Percentiles rank a stretch among this genome's conserved stretches.
These are phyloP conservation scores for Copidosoma floridanum DNA, from an alignment of 1,140 invertebrate species.

Conservation along the genomic window DNA sequence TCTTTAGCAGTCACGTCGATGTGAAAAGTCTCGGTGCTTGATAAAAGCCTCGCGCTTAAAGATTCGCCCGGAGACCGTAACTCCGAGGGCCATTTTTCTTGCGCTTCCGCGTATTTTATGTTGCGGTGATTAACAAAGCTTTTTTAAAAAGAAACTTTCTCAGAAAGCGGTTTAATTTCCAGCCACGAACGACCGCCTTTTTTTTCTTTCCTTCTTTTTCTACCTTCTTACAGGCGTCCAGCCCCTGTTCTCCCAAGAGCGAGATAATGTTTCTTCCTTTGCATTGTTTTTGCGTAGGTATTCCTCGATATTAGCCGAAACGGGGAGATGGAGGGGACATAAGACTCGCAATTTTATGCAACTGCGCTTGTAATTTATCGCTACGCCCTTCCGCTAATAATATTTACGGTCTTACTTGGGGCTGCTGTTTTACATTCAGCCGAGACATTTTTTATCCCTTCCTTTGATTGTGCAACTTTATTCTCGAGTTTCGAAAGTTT, in stretches of 20 bases:
- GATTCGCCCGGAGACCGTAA: slow-evolving; percentile 19
- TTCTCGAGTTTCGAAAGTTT: too few species aligned
- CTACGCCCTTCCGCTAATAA: slow-evolving; percentile 5
- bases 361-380: slow-evolving; percentile 15
- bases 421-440: neutral
- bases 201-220: neutral
- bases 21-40: slow-evolving; percentile 50
- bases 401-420: slow-evolving; percentile 8
- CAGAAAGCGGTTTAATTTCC: slow-evolving; percentile 16
- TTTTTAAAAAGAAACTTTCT: slow-evolving; percentile 16
- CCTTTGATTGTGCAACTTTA: too few species aligned
- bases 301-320: slow-evolving; percentile 8
- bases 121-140: slow-evolving; percentile 21
- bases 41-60: slow-evolving; percentile 31
- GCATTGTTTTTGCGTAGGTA: slow-evolving; percentile 19
- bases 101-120: slow-evolving; percentile 8
- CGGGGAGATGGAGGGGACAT: neutral
- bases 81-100: slow-evolving; percentile 8
- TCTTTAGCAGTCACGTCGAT: slow-evolving; percentile 38
- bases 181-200: neutral
- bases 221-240: too few species aligned
- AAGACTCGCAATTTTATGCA: slow-evolving; percentile 12
- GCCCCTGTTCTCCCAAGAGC: slow-evolving; percentile 22
- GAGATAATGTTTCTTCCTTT: slow-evolving; percentile 25
- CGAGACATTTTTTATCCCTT: neutral